Conservation (phyloP, 2,113 vertebrate species). For the Prochilodus magdalenae region DNA sequence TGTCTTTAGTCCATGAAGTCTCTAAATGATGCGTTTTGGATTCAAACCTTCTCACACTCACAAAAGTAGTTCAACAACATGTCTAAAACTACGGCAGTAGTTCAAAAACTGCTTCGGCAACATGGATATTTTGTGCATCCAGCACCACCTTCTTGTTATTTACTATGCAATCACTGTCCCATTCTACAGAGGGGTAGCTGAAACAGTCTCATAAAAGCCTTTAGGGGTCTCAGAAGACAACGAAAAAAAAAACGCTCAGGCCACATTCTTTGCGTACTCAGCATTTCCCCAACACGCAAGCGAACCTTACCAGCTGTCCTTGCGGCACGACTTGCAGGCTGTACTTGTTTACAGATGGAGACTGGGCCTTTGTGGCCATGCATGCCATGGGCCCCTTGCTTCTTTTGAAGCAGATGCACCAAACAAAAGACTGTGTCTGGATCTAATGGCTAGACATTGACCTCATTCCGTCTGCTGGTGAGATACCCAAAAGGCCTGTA, state of each 20-base stretch:
- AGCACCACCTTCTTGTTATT: background rate
- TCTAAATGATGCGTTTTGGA: too few species aligned
- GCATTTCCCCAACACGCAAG: conserved; percentile 29
- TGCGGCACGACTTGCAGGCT: background rate
- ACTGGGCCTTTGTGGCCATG: conserved; percentile 9
- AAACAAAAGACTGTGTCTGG: conserved; percentile 43
- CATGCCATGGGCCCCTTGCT: conserved; percentile 25
- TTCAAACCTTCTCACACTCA: too few species aligned
- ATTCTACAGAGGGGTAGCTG: too few species aligned
- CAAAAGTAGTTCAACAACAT: background rate
- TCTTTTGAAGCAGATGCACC: conserved; percentile 33
- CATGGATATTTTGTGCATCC: too few species aligned
- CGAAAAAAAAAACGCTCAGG: background rate
- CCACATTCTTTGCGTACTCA: conserved; percentile 43
- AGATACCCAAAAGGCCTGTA: conserved; percentile 7
- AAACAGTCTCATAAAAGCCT: background rate
- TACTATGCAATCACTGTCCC: background rate
- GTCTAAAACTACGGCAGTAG: too few species aligned
- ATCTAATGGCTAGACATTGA: conserved; percentile 32
- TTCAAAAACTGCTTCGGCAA: background rate
- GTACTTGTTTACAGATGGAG: conserved; percentile 4
- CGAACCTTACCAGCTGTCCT: conserved; percentile 32
- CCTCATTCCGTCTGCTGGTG: conserved; percentile 32
- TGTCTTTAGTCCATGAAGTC: too few species aligned
- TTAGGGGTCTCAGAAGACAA: background rate